Evolutionary conservation across 2,888 invertebrate species (phyloP), one percentile per base, ranked within the genome.

Genomic region (Daptonema setosum): DNA sequence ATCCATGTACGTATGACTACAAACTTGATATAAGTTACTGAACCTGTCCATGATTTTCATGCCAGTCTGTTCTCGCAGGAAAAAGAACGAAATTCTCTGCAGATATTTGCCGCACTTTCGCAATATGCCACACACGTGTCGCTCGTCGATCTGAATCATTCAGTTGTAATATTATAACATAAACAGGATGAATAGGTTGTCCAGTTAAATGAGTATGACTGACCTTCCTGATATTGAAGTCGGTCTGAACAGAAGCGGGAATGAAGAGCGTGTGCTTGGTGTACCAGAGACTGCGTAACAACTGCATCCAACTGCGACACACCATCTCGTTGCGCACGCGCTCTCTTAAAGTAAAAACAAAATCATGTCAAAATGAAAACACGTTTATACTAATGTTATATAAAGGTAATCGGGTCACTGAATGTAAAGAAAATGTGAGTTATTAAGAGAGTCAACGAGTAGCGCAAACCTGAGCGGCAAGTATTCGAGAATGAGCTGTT

Each of bases 101-200:
- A 54, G 26, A 26, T 17, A 41, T 11, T 3, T 35, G 5, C 54
- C 54, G 43, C 54, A 54, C 43, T 54, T 54, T 24, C 25, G 26
- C 25, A 54, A 26, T 14, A 54, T 22, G 24, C 54, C 54, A 26
- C 54, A 54, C 11, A 54, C 41, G 54, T 54, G 54, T 11, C n/a
- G 25, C 3, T 35, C 54, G 54, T 26, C 24, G 41, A 54, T 41
- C 11, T 28, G 54, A n/a, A n/a, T n/a, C n/a, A n/a, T n/a, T n/a
- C n/a, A n/a, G n/a, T n/a, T n/a, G n/a, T n/a, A n/a, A n/a, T n/a
- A n/a, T n/a, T n/a, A n/a, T n/a, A n/a, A n/a, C n/a, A n/a, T n/a
- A n/a, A n/a, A n/a, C n/a, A n/a, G n/a, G n/a, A n/a, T n/a, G n/a
- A n/a, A n/a, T n/a, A n/a, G n/a, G n/a, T n/a, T n/a, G n/a, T n/a